phyloP scores from a whole-genome alignment of 2,888 invertebrate species.

The Heteromyza rotundicornis region DNA sequence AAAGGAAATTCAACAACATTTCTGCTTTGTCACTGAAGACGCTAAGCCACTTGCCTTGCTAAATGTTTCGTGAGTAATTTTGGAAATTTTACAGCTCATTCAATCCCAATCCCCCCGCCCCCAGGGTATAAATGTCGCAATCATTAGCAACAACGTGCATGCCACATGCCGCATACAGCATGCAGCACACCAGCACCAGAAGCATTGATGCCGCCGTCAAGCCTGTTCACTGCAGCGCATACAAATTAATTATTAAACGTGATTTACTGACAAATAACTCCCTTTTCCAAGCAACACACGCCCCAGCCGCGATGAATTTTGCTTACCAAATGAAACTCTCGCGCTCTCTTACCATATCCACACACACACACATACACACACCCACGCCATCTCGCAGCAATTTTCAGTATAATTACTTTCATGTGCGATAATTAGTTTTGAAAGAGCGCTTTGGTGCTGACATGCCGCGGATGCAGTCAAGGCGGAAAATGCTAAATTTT shows the following conservation, averaged over 20 bases:
- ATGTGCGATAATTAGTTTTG: slow-evolving; percentile 2
- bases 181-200: too few species aligned
- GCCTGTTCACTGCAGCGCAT: background rate
- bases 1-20: too few species aligned
- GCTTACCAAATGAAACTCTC: background rate
- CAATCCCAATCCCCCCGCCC: too few species aligned
- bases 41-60: too few species aligned
- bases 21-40: too few species aligned
- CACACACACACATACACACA: background rate
- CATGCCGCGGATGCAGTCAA: too few species aligned
- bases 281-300: background rate
- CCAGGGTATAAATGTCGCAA: too few species aligned
- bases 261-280: background rate
- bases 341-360: background rate
- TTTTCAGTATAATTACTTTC: background rate
- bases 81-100: too few species aligned
- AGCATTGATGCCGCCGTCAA: background rate
- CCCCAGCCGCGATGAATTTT: background rate
- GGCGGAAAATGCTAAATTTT: too few species aligned
- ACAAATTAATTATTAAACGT: slow-evolving; percentile 2
- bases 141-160: too few species aligned
- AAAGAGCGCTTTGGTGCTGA: background rate
- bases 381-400: background rate
- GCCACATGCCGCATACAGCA: too few species aligned
- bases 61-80: too few species aligned